These are phyloP conservation scores for Aeoliscus strigatus DNA, from an alignment of 2,797 vertebrate species.

Conservation along the genomic window DNA sequence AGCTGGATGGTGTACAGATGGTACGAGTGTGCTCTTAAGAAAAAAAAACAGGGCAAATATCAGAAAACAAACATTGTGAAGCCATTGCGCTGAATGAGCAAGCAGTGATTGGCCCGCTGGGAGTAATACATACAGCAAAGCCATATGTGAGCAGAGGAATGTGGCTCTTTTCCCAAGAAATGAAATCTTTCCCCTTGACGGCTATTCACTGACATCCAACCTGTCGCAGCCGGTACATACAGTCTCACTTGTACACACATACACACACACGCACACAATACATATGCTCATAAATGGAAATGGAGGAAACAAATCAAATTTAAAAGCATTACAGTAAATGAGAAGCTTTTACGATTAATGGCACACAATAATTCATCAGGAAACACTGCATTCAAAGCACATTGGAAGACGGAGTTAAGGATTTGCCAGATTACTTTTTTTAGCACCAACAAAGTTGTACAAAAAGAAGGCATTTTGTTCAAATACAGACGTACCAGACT, in stretches of 20 bases:
- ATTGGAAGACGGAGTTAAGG: conserved; percentile 16
- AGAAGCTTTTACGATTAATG: conserved; percentile 34
- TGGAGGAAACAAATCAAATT: conserved; percentile 21
- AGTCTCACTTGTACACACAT: conserved; percentile 7
- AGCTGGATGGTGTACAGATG: conserved; percentile 14
- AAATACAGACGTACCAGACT: no score
- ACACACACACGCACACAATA: conserved; percentile 10
- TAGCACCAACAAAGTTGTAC: conserved; percentile 31
- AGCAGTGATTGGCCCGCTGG: conserved; percentile 36
- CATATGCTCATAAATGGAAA: conserved; percentile 4
- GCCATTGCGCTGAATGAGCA: conserved; percentile 28
- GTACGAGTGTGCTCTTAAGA: conserved; percentile 11
- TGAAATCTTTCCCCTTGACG: conserved; percentile 54
- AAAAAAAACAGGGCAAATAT: conserved; percentile 8
- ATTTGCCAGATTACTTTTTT: no score
- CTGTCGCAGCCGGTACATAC: conserved; percentile 28
- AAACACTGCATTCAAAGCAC: conserved; percentile 15
- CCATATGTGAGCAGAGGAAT: conserved; percentile 46
- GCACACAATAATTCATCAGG: conserved; percentile 18
- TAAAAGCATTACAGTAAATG: conserved; percentile 23
- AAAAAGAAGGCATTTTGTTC: conserved; percentile 13
- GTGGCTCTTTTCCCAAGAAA: conserved; percentile 51
- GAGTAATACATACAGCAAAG: conserved; percentile 36
- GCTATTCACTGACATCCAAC: conserved; percentile 45
- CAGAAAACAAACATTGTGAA: conserved; percentile 20